Conservation (phyloP, 2,797 vertebrate genomes). For the Ibycter americanus region DNA sequence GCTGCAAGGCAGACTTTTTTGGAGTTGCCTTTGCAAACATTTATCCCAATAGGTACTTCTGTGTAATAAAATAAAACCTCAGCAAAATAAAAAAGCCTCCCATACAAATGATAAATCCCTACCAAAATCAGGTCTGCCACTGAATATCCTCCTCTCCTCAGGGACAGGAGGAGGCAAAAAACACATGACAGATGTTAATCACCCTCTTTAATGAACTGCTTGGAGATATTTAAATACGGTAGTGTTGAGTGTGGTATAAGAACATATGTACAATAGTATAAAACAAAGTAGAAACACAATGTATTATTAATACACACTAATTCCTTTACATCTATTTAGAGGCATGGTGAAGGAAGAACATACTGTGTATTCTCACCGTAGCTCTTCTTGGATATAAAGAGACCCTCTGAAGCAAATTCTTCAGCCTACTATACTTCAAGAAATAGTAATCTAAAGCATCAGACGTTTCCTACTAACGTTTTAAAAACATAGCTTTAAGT, state of each 20-base stretch:
- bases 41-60: conserved; percentile 1
- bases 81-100: conserved; percentile 46
- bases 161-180: conserved; percentile 20
- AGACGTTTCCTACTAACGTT: conserved; percentile 78
- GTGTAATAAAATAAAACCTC: conserved; percentile 36
- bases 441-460: conserved; percentile 70
- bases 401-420: conserved; percentile 70
- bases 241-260: conserved; percentile 37
- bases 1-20: not conserved
- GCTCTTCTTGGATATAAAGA: conserved; percentile 68
- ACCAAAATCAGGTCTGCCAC: conserved; percentile 10
- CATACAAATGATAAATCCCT: not conserved
- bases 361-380: conserved; percentile 23
- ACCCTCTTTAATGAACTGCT: conserved; percentile 55
- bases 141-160: conserved; percentile 11
- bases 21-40: conserved; percentile 19
- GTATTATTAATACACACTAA: conserved; percentile 56
- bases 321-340: conserved; percentile 57
- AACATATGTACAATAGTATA: conserved; percentile 66
- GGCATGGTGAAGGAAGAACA: conserved; percentile 31
- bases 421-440: conserved; percentile 68
- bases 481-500: conserved; percentile 79
- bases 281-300: conserved; percentile 67
- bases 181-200: conserved; percentile 63
- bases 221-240: conserved; percentile 40